phyloP scores from a whole-genome alignment of 2,888 invertebrate genomes.

The Lasioglossum morio region DNA sequence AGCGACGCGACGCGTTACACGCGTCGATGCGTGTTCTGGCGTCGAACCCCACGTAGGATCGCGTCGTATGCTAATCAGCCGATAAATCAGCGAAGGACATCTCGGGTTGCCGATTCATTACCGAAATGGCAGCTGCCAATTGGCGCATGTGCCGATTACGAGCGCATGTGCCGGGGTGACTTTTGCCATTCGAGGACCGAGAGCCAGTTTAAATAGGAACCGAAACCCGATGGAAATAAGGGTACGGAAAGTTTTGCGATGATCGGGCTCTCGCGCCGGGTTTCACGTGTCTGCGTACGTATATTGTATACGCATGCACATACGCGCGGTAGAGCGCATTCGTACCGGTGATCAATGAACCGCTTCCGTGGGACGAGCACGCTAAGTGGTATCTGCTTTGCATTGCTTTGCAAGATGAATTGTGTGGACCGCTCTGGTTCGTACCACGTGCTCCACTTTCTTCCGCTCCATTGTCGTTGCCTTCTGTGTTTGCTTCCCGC shows the following conservation, averaged over 20 bases:
- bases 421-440: slow-evolving; percentile 34
- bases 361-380: slow-evolving; percentile 63
- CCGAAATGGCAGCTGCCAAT: slow-evolving; percentile 74
- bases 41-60: slow-evolving; percentile 54
- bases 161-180: slow-evolving; percentile 46
- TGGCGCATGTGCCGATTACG: slow-evolving; percentile 68
- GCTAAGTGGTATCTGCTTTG: slow-evolving; percentile 59
- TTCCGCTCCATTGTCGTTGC: slow-evolving; percentile 49
- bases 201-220: slow-evolving; percentile 36
- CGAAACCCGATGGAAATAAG: slow-evolving; percentile 24
- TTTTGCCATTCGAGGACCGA: slow-evolving; percentile 21
- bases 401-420: slow-evolving; percentile 56
- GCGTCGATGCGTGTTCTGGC: slow-evolving; percentile 35
- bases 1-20: slow-evolving; percentile 15
- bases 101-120: slow-evolving; percentile 70
- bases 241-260: not conserved
- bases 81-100: slow-evolving; percentile 82
- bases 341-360: slow-evolving; percentile 56
- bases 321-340: not conserved
- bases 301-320: not conserved
- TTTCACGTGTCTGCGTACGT: not conserved
- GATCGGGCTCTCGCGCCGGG: not conserved
- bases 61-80: slow-evolving; percentile 79
- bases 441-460: slow-evolving; percentile 49
- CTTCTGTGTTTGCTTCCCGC: slow-evolving; percentile 34